Base-by-base conservation (phyloP, 2,113 vertebrate species). In the Neopipo cinnamomea region DNA sequence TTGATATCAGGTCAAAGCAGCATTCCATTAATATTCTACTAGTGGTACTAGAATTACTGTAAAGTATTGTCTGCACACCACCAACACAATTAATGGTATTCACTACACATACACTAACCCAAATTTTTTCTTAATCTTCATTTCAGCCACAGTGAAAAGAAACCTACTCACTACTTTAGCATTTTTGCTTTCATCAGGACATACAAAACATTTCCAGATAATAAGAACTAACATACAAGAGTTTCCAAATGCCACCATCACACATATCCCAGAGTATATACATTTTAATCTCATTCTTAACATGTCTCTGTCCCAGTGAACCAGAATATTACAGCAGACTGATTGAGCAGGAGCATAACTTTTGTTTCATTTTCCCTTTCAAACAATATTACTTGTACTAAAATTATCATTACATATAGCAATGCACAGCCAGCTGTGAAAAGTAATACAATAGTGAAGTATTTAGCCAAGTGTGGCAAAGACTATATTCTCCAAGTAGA, bases 1-100 rank as follows among this genome's bases (percentile, higher is more conserved):
- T 4, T 92, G 75, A 91, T 84, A 88, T 44, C 41, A 94, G 82
- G 56, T 94, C 72, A 97, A 97, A 97, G n/a, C 46, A 85, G 74
- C 23, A 61, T 67, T 44, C 37, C 37, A 82, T 79, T 86, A 77
- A 73, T 85, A 95, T 90, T 92, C 77, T 66, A 52, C 39, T 68
- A 74, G 59, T 30, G 65, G 33, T 63, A 92, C 67, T 39, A 17
- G 78, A 95, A 90, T 95, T 82, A 96, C 46, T 66, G 68, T 82
- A 61, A 91, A 95, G 25, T 89, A 71, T 71, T 92, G 76, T 88
- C 76, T 89, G 67, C 61, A 84, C 20, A 82, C 33, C 83, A 92
- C 35, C 67, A 65, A 93, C 68, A 91, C 85, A 95, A 91, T 85
- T 93, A 95, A 87, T 87, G 5, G 73, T 25, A 87, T 88, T 93